Conservation (phyloP, 2,113 vertebrate genomes). For the Pampusana beccarii region DNA sequence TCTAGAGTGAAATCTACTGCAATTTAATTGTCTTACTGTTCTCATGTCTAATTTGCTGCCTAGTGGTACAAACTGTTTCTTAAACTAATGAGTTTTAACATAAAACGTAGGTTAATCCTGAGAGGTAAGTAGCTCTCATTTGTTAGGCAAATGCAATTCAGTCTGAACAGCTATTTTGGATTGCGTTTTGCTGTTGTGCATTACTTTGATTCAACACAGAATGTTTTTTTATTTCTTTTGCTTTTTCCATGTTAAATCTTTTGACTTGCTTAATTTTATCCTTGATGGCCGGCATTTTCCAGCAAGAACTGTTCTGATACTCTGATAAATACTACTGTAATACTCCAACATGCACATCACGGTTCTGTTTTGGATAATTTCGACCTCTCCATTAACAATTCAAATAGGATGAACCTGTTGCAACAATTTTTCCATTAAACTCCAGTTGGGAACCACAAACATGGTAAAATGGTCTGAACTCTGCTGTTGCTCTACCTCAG, state of each 20-base stretch:
- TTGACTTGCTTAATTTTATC: neutral
- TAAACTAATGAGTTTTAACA: neutral
- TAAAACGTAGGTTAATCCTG: conserved; percentile 16
- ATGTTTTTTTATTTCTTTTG: neutral
- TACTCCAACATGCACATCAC: neutral
- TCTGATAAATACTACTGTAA: neutral
- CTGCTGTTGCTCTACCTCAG: neutral
- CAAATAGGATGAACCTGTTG: neutral
- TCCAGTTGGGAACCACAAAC: neutral
- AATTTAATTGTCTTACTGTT: conserved; percentile 32
- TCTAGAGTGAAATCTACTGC: conserved; percentile 5
- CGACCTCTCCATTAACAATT: neutral
- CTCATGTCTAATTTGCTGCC: conserved; percentile 19
- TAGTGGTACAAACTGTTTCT: conserved; percentile 27
- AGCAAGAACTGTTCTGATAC: neutral
- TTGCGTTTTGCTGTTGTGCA: neutral
- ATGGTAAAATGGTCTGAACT: neutral
- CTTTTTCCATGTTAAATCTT: neutral
- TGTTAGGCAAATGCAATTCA: neutral
- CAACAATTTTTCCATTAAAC: neutral
- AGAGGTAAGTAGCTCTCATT: neutral
- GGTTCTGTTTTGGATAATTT: neutral
- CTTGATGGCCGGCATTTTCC: neutral
- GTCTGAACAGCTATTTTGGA: neutral
- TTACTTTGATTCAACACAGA: neutral